These are phyloP conservation scores for Netelia virgata DNA, from an alignment of 2,888 invertebrate species.

Conservation along the genomic window DNA sequence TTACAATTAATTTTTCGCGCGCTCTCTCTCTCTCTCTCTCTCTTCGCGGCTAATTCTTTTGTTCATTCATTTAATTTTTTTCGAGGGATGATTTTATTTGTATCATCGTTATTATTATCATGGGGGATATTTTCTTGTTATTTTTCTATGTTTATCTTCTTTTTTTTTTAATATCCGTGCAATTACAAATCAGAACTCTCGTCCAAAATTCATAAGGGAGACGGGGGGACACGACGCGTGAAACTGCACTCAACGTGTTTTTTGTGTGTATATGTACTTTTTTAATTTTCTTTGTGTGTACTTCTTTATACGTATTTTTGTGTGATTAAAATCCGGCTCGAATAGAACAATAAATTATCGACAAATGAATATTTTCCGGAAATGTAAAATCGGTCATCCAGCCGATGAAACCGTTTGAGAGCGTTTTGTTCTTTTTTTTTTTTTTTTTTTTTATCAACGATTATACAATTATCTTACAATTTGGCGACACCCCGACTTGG, in stretches of 20 bases:
- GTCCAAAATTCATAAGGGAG: constrained; percentile 34
- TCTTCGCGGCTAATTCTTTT: constrained; percentile 1
- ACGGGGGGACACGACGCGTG: constrained; percentile 53
- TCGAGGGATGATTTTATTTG: background rate
- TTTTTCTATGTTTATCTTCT: constrained; percentile 33
- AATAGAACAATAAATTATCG: constrained; percentile 24
- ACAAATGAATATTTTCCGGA: constrained; percentile 14
- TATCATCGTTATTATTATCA: constrained; percentile 39
- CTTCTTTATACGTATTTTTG: constrained; percentile 10
- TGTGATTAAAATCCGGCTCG: constrained; percentile 47
- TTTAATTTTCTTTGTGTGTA: constrained; percentile 23
- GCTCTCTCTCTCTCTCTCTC: constrained; percentile 17
- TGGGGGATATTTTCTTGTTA: constrained; percentile 10
- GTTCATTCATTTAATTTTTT: constrained; percentile 10
- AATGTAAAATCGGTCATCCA: constrained; percentile 77
- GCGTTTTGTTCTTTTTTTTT: constrained; percentile 74
- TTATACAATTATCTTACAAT: constrained; percentile 78
- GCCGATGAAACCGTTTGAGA: constrained; percentile 79
- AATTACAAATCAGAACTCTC: constrained; percentile 45
- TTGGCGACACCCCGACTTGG: constrained; percentile 67
- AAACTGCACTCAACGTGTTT: constrained; percentile 59
- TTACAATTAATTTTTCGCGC: constrained; percentile 64
- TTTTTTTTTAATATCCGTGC: constrained; percentile 25
- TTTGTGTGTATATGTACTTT: constrained; percentile 46
- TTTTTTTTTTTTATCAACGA: constrained; percentile 84